Percentiles rank a stretch among this genome's conserved stretches.
phyloP scores from a whole-genome alignment of 1,140 invertebrate genomes.

The Cyclina sinensis region DNA sequence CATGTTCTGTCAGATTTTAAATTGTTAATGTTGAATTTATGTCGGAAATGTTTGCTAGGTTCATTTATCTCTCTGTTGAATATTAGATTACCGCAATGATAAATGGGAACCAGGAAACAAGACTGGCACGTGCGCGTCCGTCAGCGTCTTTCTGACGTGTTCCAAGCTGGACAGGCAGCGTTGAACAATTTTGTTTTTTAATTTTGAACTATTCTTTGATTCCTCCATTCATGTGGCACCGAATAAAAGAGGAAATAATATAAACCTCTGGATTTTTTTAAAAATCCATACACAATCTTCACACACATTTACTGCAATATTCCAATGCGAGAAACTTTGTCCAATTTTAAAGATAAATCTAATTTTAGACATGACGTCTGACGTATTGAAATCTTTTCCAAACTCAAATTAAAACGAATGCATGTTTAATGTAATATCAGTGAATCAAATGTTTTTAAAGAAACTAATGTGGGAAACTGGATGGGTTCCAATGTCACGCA shows the following conservation, averaged over 20 bases:
- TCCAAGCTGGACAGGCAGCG: neutral
- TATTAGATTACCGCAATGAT: slow-evolving; percentile 63
- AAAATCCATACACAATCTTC: neutral
- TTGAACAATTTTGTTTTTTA: neutral
- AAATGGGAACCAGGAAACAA: slow-evolving; percentile 41
- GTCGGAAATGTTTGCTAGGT: slow-evolving; percentile 53
- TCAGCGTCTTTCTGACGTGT: slow-evolving; percentile 28
- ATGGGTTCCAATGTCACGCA: slow-evolving; percentile 47
- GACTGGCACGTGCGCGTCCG: slow-evolving; percentile 53
- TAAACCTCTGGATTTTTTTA: too few relatives aligned
- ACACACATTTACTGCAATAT: neutral
- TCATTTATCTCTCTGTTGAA: slow-evolving; percentile 60
- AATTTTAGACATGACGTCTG: too few relatives aligned
- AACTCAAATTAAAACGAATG: slow-evolving; percentile 22
- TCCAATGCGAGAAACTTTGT: too few relatives aligned
- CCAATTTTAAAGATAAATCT: too few relatives aligned
- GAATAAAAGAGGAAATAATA: too few relatives aligned
- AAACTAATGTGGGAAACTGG: slow-evolving; percentile 44
- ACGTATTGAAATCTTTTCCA: neutral
- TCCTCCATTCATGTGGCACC: too few relatives aligned
- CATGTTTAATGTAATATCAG: slow-evolving; percentile 38
- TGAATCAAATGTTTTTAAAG: slow-evolving; percentile 32
- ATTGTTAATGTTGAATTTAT: slow-evolving; percentile 62
- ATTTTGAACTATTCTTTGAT: neutral
- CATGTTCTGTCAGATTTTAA: slow-evolving; percentile 55